These are phyloP conservation scores for Caenorhabditis becei DNA, from an alignment of 2,888 invertebrate species.

Conservation along the genomic window DNA sequence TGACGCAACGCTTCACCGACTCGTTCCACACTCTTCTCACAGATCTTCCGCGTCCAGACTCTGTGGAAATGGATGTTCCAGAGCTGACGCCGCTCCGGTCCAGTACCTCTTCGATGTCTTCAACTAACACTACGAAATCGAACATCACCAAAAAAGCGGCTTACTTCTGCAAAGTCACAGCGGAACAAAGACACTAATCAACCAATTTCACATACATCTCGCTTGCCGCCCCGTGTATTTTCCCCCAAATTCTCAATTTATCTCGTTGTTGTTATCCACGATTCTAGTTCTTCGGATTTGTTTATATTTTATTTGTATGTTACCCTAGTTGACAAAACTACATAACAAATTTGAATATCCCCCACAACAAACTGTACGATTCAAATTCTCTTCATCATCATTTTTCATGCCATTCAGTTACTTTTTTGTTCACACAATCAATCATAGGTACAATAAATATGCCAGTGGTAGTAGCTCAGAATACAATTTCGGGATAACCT, in stretches of 20 bases:
- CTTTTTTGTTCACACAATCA: neutral
- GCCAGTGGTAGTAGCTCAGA: neutral
- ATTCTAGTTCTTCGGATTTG: neutral
- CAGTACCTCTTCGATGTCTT: too few relatives aligned
- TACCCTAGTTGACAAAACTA: neutral
- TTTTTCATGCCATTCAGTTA: neutral
- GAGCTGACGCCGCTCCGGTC: constrained; percentile 4
- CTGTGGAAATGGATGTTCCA: neutral
- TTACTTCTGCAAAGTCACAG: too few relatives aligned
- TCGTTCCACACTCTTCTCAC: constrained; percentile 3
- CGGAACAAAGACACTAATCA: neutral
- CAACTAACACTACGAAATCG: too few relatives aligned
- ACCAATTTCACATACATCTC: too few relatives aligned
- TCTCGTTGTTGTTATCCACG: neutral
- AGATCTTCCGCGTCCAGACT: neutral
- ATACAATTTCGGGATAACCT: neutral
- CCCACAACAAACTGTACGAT: too few relatives aligned
- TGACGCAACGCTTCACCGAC: constrained; percentile 15
- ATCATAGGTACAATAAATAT: neutral
- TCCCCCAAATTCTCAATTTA: neutral
- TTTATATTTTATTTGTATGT: neutral
- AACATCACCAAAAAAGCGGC: too few relatives aligned
- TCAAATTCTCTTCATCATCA: neutral
- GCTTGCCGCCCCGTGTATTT: neutral
- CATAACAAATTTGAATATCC: neutral